phyloP scores from a whole-genome alignment of 2,888 invertebrate species.

The Campopleginae sp. region DNA sequence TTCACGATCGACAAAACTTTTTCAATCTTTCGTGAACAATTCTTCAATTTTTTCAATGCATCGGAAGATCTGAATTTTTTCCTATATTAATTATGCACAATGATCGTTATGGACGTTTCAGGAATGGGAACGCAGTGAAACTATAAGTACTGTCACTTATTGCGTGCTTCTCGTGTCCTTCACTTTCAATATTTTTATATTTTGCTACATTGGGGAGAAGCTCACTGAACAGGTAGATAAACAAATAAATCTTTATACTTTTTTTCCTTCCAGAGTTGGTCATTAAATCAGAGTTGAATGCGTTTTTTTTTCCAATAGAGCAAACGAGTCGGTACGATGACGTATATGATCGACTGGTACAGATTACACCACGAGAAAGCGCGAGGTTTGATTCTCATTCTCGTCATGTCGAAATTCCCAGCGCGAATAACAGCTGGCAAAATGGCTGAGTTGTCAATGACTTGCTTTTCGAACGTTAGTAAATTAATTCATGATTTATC shows the following conservation, averaged over 20 bases:
- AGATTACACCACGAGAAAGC: slow-evolving; percentile 71
- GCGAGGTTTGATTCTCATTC: slow-evolving; percentile 72
- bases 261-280: background rate
- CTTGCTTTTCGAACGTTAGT: slow-evolving; percentile 76
- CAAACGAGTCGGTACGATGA: slow-evolving; percentile 71
- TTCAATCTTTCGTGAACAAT: too few relatives aligned
- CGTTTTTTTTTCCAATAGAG: slow-evolving; percentile 67
- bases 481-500: background rate
- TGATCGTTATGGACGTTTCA: slow-evolving; percentile 66
- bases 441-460: slow-evolving; percentile 74
- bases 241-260: background rate
- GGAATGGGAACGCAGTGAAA: slow-evolving; percentile 77
- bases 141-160: slow-evolving; percentile 76
- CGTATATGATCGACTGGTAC: slow-evolving; percentile 78
- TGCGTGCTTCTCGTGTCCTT: slow-evolving; percentile 76
- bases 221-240: slow-evolving; percentile 75
- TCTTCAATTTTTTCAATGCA: too few relatives aligned
- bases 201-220: slow-evolving; percentile 79
- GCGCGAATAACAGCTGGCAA: slow-evolving; percentile 78
- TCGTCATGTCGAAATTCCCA: slow-evolving; percentile 73
- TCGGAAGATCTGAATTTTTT: background rate
- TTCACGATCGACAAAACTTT: background rate
- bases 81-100: background rate
- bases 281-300: background rate
- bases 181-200: slow-evolving; percentile 78